Percentiles rank a stretch among this genome's conserved stretches.
Conservation (phyloP, 1,140 invertebrate species). For the Brachionus paranguensis region DNA sequence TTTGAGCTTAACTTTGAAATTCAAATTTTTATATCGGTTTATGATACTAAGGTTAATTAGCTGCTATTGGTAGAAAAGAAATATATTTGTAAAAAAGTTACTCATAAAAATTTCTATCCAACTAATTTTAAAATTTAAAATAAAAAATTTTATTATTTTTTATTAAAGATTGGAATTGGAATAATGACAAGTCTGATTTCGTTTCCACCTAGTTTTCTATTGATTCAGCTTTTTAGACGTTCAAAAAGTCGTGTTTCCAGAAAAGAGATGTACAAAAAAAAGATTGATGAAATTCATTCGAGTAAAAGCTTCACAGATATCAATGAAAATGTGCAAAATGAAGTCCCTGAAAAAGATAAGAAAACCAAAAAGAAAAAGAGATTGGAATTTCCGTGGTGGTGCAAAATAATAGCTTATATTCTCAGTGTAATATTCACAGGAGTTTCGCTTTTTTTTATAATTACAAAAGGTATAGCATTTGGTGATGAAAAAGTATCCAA, state of each 20-base stretch:
- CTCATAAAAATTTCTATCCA: no score
- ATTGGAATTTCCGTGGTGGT: constrained; percentile 58
- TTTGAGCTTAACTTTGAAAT: no score
- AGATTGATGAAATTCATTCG: constrained; percentile 43
- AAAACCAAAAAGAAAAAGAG: constrained; percentile 7
- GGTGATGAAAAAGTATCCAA: constrained; percentile 59
- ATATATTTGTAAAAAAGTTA: no score
- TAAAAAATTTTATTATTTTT: neutral
- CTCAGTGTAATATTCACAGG: constrained; percentile 54
- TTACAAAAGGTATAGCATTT: constrained; percentile 60
- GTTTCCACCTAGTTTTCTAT: constrained; percentile 7
- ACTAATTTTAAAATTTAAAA: neutral
- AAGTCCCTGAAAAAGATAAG: neutral
- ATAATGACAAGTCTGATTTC: constrained; percentile 28
- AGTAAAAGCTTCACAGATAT: constrained; percentile 38
- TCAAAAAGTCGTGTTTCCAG: neutral
- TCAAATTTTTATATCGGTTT: no score
- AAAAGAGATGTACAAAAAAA: neutral
- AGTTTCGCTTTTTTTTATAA: constrained; percentile 57
- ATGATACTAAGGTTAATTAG: no score
- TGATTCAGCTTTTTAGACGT: constrained; percentile 25
- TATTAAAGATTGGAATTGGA: constrained; percentile 47
- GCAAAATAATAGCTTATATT: constrained; percentile 57
- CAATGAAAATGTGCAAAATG: neutral
- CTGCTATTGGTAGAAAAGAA: no score